Conservation (phyloP, 2,797 vertebrate species). For the Sandelia bainsii region DNA sequence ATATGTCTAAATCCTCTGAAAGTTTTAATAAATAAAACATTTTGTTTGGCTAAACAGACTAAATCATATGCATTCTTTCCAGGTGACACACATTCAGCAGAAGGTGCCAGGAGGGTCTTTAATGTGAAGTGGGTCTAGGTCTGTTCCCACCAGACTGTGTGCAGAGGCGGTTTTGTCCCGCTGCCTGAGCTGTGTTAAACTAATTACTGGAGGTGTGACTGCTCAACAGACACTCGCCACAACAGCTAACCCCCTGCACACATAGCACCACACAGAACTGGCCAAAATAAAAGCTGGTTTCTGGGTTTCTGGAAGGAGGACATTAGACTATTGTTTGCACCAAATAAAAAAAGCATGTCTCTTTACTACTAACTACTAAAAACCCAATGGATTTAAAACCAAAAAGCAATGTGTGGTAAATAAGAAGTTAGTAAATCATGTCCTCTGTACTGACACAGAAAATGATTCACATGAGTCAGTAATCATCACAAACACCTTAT, state of each 20-base stretch:
- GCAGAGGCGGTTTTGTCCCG: conserved; percentile 64
- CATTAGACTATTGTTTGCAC: conserved; percentile 10
- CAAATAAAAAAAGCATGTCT: conserved; percentile 10
- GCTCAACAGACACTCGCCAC: conserved; percentile 79
- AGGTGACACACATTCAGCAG: conserved; percentile 57
- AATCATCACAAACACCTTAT: background rate
- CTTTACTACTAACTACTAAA: background rate
- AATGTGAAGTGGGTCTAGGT: conserved; percentile 60
- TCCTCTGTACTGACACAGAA: background rate
- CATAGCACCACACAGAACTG: conserved; percentile 40
- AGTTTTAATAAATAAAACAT: conserved; percentile 55
- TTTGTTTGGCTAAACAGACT: conserved; percentile 30
- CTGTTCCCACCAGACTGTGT: conserved; percentile 54
- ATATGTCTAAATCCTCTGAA: conserved; percentile 30
- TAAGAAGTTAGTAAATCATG: background rate
- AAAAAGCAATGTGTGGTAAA: conserved; percentile 10
- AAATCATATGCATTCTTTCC: conserved; percentile 74
- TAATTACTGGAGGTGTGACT: conserved; percentile 85
- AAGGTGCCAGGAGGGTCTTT: conserved; percentile 69
- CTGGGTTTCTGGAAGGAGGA: conserved; percentile 7
- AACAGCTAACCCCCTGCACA: conserved; percentile 65
- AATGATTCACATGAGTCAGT: background rate
- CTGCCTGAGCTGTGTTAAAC: conserved; percentile 78
- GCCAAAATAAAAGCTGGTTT: background rate
- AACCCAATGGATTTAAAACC: background rate